phyloP scores from a whole-genome alignment of 2,113 vertebrate genomes.

The Sceloporus undulatus region DNA sequence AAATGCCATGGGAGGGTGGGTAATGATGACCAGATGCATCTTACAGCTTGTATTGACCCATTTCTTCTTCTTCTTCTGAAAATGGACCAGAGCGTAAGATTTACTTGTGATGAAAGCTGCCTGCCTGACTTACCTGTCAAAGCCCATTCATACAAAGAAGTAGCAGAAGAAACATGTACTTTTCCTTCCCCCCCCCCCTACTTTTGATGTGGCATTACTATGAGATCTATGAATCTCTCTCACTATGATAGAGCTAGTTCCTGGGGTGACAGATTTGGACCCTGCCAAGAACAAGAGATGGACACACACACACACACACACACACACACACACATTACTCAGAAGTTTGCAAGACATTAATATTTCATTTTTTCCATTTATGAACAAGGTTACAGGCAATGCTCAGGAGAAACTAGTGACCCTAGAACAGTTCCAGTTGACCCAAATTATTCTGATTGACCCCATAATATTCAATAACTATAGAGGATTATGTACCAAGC shows the following conservation, averaged over 20 bases:
- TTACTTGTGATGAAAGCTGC: neutral
- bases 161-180: neutral
- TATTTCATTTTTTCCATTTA: too few relatives aligned
- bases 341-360: too few relatives aligned
- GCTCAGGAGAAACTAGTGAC: neutral
- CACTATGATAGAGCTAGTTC: neutral
- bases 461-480: neutral
- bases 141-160: neutral
- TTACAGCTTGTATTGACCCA: neutral
- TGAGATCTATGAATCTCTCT: neutral
- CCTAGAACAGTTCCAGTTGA: neutral
- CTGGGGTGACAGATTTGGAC: neutral
- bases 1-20: rapidly evolving
- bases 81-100: neutral
- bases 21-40: neutral
- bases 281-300: neutral
- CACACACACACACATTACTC: neutral
- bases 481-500: neutral
- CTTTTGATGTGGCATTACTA: neutral
- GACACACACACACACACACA: neutral
- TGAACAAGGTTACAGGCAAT: neutral
- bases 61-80: neutral
- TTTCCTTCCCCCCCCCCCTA: too few relatives aligned
- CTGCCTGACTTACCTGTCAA: neutral
- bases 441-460: neutral